phyloP scores from a whole-genome alignment of 2,797 vertebrate species.

The Mus caroli region DNA sequence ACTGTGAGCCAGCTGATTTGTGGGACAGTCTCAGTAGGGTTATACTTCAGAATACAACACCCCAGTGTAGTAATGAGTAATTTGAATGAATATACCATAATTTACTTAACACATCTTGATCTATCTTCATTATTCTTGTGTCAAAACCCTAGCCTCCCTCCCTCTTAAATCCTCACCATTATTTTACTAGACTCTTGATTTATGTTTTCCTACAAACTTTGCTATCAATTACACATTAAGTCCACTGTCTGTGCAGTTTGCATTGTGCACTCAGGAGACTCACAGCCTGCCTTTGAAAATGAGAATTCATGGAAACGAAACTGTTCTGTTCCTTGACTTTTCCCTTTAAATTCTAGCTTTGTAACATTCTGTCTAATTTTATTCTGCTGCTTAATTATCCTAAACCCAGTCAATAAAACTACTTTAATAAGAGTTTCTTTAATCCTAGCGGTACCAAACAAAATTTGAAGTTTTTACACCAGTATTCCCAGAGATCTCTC shows the following conservation, averaged over 20 bases:
- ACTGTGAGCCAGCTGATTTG: not conserved
- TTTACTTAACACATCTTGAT: constrained; percentile 7
- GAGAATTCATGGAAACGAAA: constrained; percentile 12
- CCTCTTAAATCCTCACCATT: not conserved
- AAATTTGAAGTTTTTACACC: not conserved
- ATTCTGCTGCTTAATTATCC: not conserved
- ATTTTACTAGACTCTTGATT: constrained; percentile 48
- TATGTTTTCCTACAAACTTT: constrained; percentile 59
- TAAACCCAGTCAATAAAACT: not conserved
- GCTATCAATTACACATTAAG: constrained; percentile 54
- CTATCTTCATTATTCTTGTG: not conserved
- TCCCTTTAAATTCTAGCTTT: constrained; percentile 9
- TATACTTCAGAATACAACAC: not conserved
- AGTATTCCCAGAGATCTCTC: not conserved
- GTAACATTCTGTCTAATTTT: not conserved
- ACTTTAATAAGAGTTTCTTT: not conserved
- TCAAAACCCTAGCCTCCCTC: not conserved
- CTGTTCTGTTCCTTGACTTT: constrained; percentile 18
- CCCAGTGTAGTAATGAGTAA: not conserved
- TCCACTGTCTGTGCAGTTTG: constrained; percentile 47
- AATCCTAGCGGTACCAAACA: not conserved
- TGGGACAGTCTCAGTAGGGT: not conserved
- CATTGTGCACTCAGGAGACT: not conserved
- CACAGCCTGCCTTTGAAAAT: constrained; percentile 6
- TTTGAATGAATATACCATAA: not conserved